Evolutionary conservation across 2,797 vertebrate genomes (phyloP).

Genomic region (Dendrocincla fuliginosa): DNA sequence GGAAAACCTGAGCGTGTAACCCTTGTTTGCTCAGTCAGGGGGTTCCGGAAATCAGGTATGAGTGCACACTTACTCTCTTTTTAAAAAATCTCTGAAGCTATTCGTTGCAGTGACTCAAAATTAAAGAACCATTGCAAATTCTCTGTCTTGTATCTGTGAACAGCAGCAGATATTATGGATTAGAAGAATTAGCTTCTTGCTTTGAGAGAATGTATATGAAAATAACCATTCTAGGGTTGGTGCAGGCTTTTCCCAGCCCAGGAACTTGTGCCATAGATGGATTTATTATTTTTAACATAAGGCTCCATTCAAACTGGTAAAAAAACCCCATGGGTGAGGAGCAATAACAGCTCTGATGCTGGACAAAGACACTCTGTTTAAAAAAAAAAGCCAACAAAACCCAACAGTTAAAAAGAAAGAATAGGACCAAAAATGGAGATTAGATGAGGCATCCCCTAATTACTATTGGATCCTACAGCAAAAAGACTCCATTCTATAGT

Average conservation of each 20-base stretch:
- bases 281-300: not conserved
- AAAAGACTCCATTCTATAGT: not conserved
- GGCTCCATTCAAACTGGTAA: not conserved
- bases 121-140: not conserved
- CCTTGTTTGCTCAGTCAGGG: accelerated
- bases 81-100: not conserved
- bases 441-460: not conserved
- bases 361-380: not conserved
- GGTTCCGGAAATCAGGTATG: not conserved
- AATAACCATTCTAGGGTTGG: not conserved
- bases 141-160: not conserved
- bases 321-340: not conserved
- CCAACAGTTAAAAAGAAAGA: not conserved
- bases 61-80: accelerated
- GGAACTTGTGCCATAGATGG: not conserved
- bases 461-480: not conserved
- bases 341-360: not conserved
- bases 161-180: not conserved
- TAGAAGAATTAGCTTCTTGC: not conserved
- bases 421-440: not conserved
- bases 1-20: not conserved
- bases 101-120: not conserved
- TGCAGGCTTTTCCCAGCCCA: not conserved
- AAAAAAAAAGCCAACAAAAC: not conserved
- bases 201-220: not conserved